Evolutionary conservation across 2,888 invertebrate genomes (phyloP), one percentile per base, ranked within the genome.

Genomic region (Danaus chrysippus): DNA sequence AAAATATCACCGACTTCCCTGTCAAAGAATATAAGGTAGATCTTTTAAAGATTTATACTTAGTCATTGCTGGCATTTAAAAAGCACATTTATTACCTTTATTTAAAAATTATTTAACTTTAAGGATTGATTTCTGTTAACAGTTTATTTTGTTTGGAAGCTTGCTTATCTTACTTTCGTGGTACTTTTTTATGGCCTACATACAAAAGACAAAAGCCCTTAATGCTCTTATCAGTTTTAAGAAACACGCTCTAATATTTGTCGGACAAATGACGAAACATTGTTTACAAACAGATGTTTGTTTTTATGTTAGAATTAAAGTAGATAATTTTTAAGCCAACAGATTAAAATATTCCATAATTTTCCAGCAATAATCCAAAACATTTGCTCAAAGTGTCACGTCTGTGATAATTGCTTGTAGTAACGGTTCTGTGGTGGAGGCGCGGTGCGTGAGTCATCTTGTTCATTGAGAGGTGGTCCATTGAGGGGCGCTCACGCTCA

Each of bases 401-500:
- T 88, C 86, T 87, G 86, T 71, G 75, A 58, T 65, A 63, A 67
- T 68, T 74, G 70, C 69, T 71, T 68, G 76, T 82, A 82, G 84
- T 85, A 84, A 80, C 81, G 78, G 83, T 76, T 87, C 87, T 86
- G 73, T 87, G 88, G 73, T 74, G 87, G 84, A 84, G 85, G 87
- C 83, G 84, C 85, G 86, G 86, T 81, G 86, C 76, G 82, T 91
- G 90, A 90, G 83, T 89, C 89, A 90, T 81, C 82, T 76, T 76
- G 74, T 77, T 75, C 80, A 80, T 78, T 80, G 78, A 80, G 79
- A 72, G 74, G 71, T 72, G 76, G 86, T 83, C 88, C 89, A 89
- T 89, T 89, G 84, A 89, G 84, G 80, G 85, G 84, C 86, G 87
- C 83, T 82, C 78, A 83, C 82, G 83, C 84, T 89, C 87, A 88